These are phyloP conservation scores for Myiagra hebetior DNA, from an alignment of 2,113 vertebrate genomes.

Conservation along the genomic window DNA sequence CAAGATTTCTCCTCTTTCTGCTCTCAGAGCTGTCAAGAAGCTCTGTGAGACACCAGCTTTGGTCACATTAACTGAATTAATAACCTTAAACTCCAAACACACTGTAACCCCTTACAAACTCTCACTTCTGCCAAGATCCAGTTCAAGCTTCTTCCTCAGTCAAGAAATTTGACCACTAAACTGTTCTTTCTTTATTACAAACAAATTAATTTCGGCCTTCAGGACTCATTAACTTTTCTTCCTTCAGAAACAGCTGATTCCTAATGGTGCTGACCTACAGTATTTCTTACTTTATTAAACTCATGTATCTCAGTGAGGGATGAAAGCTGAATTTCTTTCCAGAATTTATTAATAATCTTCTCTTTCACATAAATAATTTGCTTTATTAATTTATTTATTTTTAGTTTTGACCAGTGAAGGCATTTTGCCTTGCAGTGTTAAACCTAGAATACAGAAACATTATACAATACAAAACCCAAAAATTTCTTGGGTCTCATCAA, in stretches of 20 bases:
- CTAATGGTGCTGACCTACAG: not conserved
- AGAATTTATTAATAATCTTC: not conserved
- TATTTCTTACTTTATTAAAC: not conserved
- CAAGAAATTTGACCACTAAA: not conserved
- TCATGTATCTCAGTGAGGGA: not conserved
- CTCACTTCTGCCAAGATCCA: not conserved
- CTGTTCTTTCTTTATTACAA: not conserved
- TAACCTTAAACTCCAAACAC: not conserved
- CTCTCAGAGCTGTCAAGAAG: not conserved
- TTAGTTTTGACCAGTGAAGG: not conserved
- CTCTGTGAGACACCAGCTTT: not conserved
- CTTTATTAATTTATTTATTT: not conserved
- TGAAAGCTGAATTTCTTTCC: not conserved
- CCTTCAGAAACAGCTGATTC: not conserved
- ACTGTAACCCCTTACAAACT: not conserved
- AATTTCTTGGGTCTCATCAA: not conserved
- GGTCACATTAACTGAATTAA: not conserved
- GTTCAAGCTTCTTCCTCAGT: not conserved
- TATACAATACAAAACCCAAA: not conserved
- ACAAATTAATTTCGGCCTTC: not conserved
- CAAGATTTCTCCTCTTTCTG: not conserved
- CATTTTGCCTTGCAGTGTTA: not conserved
- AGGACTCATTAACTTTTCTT: not conserved
- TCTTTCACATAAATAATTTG: not conserved
- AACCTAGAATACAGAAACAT: not conserved